Evolutionary conservation across 2,888 invertebrate species (phyloP).

Genomic region (Cyclophora albipunctata): DNA sequence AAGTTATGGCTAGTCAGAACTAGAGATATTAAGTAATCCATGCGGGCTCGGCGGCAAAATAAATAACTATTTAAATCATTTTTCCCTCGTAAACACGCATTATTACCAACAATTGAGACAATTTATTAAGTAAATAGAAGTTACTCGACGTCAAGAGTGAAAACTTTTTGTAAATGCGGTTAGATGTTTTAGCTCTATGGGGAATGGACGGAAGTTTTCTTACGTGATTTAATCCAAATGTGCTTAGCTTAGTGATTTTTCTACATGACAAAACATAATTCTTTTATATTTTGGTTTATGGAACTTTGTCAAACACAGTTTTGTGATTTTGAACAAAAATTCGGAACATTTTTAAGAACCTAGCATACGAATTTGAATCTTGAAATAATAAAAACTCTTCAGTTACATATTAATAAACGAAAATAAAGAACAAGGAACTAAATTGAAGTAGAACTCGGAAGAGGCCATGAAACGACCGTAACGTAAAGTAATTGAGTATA

Average conservation of each 20-base stretch:
- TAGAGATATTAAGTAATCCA: constrained; percentile 26
- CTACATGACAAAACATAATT: not conserved
- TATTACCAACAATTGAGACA: constrained; percentile 2
- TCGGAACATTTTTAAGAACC: too few relatives aligned
- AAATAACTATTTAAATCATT: constrained; percentile 12
- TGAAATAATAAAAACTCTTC: not conserved
- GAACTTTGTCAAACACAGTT: too few relatives aligned
- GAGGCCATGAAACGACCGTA: constrained; percentile 33
- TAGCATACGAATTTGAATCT: too few relatives aligned
- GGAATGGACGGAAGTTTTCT: constrained; percentile 4
- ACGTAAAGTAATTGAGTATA: constrained; percentile 21
- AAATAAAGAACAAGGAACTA: constrained; percentile 21
- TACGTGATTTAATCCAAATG: not conserved
- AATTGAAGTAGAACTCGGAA: constrained; percentile 30
- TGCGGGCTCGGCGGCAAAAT: constrained; percentile 32
- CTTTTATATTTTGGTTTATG: too few relatives aligned
- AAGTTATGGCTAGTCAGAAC: constrained; percentile 24
- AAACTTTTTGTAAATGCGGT: not conserved
- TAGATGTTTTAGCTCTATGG: not conserved
- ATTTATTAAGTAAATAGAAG: not conserved
- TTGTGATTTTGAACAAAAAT: too few relatives aligned
- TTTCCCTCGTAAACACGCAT: constrained; percentile 7
- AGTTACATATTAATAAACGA: not conserved
- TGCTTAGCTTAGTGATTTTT: too few relatives aligned
- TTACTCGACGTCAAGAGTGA: not conserved